These are phyloP conservation scores for Leucoma salicis DNA, from an alignment of 2,888 invertebrate species.

Conservation along the genomic window DNA sequence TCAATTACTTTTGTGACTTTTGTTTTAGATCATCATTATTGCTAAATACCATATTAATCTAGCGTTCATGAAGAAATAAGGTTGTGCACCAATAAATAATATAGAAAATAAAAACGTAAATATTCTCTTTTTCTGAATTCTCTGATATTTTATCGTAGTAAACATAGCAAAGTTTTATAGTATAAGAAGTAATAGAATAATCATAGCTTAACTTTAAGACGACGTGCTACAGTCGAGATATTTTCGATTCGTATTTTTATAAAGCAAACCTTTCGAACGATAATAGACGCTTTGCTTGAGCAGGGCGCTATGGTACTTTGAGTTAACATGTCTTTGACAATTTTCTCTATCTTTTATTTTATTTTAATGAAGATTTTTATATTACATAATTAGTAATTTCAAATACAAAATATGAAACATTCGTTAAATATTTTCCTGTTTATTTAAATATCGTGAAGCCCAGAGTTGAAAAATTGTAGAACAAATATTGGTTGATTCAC, in stretches of 20 bases:
- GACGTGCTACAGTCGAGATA: constrained; percentile 77
- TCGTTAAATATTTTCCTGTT: constrained; percentile 43
- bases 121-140: constrained; percentile 81
- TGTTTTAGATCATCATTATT: constrained; percentile 63
- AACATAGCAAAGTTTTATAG: constrained; percentile 59
- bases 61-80: constrained; percentile 81
- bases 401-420: no score
- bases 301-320: constrained; percentile 63
- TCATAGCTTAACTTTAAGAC: constrained; percentile 76
- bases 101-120: constrained; percentile 74
- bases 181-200: constrained; percentile 70
- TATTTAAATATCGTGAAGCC: constrained; percentile 59
- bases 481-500: constrained; percentile 42
- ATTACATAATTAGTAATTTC: constrained; percentile 14
- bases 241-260: constrained; percentile 82
- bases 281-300: constrained; percentile 77
- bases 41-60: constrained; percentile 75
- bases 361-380: constrained; percentile 12
- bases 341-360: constrained; percentile 25
- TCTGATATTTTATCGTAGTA: constrained; percentile 80
- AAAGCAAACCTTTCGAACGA: constrained; percentile 80
- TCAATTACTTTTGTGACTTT: constrained; percentile 62
- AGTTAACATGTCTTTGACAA: constrained; percentile 29
- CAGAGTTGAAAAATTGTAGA: constrained; percentile 55
- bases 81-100: constrained; percentile 78